Conservation (phyloP, 2,888 invertebrate species). For the Meloe dianella region DNA sequence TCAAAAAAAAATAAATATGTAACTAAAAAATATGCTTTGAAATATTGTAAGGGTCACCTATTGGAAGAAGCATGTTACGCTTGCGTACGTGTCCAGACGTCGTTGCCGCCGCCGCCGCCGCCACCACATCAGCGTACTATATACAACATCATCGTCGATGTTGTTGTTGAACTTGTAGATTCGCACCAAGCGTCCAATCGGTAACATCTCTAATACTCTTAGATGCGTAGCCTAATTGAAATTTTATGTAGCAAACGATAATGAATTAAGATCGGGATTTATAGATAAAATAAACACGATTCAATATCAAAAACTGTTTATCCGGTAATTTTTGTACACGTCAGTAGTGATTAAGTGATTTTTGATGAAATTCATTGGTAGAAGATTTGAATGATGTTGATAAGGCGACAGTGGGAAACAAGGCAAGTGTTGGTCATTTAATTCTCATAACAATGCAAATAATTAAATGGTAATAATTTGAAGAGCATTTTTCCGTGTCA, state of each 20-base stretch:
- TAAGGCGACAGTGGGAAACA: too few relatives aligned
- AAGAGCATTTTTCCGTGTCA: too few relatives aligned
- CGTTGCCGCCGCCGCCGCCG: constrained; percentile 31
- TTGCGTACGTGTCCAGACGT: constrained; percentile 42
- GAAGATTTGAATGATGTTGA: background rate
- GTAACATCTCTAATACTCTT: background rate
- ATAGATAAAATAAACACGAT: too few relatives aligned
- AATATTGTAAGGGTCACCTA: too few relatives aligned
- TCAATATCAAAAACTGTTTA: too few relatives aligned
- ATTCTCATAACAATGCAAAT: too few relatives aligned
- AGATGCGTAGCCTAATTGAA: background rate
- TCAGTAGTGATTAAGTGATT: background rate
- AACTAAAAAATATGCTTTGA: too few relatives aligned
- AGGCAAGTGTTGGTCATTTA: background rate
- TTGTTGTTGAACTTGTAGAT: constrained; percentile 45
- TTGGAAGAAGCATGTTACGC: constrained; percentile 20
- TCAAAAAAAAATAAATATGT: too few relatives aligned
- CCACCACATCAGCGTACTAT: background rate
- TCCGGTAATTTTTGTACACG: background rate
- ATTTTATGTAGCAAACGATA: background rate
- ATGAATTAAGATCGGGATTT: background rate
- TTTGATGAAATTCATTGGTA: too few relatives aligned
- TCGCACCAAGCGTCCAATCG: constrained; percentile 40
- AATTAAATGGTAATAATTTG: too few relatives aligned
- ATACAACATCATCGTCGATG: constrained; percentile 30